Base-by-base conservation (phyloP, 2,113 vertebrate species). In the Vireo altiloquus region DNA sequence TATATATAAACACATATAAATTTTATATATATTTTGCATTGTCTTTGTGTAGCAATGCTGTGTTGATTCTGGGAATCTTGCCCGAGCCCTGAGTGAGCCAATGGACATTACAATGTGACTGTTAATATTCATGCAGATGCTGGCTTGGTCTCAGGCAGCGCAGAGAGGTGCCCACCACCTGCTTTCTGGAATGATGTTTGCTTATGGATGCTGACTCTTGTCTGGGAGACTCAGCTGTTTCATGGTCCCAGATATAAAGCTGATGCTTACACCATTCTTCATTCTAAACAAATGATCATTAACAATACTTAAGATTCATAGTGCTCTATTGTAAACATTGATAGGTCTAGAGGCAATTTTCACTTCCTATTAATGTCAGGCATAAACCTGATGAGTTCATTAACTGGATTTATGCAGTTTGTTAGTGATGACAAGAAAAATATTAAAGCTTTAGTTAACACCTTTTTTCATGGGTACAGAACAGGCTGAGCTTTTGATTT, bases 261-360 rank as follows among this genome's bases (percentile, higher is more conserved):
- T 78, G 71, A 68, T 80, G 75, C 60, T 90, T 81, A 56, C 16
- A 11, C 39, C 3, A 7, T 77, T 94, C 35, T 83, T 81, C 70
- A 81, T 39, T 65, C 88, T 75, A 64, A 84, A 86, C 68, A 71
- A 83, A 90, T 83, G 3, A 83, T 93, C 68, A 77, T 95, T 93
- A 96, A 70, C 54, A 86, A 88, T 87, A 59, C 56, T 92, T 95
- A 75, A 89, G 71, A 94, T 89, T 94, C 76, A 78, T 53, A 64
- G 30, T 10, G 7, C 56, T 93, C 80, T 81, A 20, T 86, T 90
- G 85, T 93, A 92, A 83, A 68, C 0, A 1, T 52, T 96, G 90
- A 78, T 96, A 92, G 68, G 68, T 93, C 90, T 90, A 78, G 88
- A 89, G 82, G 79, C 92, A 97, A 95, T 96, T 95, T 96, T 95